phyloP scores from a whole-genome alignment of 2,797 vertebrate genomes.

The Leptoclinus maculatus region DNA sequence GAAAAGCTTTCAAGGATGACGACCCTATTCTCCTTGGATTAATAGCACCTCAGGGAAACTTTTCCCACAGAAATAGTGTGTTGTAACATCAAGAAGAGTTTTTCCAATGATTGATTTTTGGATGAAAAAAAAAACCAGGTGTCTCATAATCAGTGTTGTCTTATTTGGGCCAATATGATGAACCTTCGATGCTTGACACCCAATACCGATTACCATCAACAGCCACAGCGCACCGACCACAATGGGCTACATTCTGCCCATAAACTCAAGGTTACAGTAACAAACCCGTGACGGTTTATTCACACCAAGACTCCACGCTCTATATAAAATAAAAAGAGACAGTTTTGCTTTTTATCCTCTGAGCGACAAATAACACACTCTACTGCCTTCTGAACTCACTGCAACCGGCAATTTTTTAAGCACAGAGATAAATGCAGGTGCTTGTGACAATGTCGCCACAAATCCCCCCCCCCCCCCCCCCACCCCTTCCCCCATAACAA shows the following conservation, averaged over 20 bases:
- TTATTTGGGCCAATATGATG: background rate
- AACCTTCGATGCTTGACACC: conserved; percentile 4
- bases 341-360: conserved; percentile 44
- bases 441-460: conserved; percentile 40
- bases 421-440: conserved; percentile 51
- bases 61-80: background rate
- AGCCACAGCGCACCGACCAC: background rate
- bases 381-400: conserved; percentile 48
- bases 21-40: background rate
- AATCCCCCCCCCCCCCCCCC: background rate
- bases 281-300: conserved; percentile 39
- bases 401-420: conserved; percentile 40
- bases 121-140: background rate
- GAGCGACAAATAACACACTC: conserved; percentile 46
- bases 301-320: conserved; percentile 31
- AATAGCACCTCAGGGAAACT: background rate
- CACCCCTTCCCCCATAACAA: background rate
- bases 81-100: background rate
- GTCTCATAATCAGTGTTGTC: background rate
- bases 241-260: conserved; percentile 11
- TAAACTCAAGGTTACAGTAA: conserved; percentile 61
- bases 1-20: background rate
- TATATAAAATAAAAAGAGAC: conserved; percentile 39
- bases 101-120: background rate
- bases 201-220: conserved; percentile 2